Conservation (phyloP, 2,888 invertebrate species). For the Cheilosia grossa region DNA sequence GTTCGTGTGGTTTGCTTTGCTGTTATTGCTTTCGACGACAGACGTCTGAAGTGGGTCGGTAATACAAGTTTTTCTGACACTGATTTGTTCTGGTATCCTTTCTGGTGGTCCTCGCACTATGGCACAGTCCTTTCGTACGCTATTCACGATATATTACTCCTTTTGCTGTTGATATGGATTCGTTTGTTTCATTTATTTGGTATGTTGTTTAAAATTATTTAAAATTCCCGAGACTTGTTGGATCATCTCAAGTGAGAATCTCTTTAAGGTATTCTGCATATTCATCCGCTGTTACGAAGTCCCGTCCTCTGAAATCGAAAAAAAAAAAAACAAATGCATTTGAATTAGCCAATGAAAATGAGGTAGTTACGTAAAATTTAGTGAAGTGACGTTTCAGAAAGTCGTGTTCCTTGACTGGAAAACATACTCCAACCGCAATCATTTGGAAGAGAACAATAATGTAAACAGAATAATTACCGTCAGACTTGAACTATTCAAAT, state of each 20-base stretch:
- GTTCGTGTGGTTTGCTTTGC: constrained; percentile 9
- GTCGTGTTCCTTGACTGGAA: too few species aligned
- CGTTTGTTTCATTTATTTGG: constrained; percentile 73
- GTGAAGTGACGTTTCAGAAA: too few species aligned
- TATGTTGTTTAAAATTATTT: constrained; percentile 60
- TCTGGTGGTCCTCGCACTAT: constrained; percentile 42
- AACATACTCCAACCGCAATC: too few species aligned
- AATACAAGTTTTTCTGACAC: constrained; percentile 7
- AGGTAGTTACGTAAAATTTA: too few species aligned
- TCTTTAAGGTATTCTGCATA: constrained; percentile 80
- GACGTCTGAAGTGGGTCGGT: constrained; percentile 6
- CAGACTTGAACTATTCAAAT: too few species aligned
- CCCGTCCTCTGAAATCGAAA: constrained; percentile 75
- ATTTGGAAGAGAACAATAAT: too few species aligned
- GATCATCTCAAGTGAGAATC: constrained; percentile 77
- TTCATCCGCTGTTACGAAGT: constrained; percentile 80
- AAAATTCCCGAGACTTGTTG: constrained; percentile 52
- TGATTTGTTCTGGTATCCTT: constrained; percentile 15
- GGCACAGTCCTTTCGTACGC: constrained; percentile 67
- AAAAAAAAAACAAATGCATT: constrained; percentile 35
- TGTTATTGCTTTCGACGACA: constrained; percentile 29
- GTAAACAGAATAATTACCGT: too few species aligned
- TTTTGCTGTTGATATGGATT: constrained; percentile 45
- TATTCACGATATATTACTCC: constrained; percentile 43
- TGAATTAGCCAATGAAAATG: neutral